Base-by-base conservation (phyloP, 2,113 vertebrate species). In the Heliornis fulica region DNA sequence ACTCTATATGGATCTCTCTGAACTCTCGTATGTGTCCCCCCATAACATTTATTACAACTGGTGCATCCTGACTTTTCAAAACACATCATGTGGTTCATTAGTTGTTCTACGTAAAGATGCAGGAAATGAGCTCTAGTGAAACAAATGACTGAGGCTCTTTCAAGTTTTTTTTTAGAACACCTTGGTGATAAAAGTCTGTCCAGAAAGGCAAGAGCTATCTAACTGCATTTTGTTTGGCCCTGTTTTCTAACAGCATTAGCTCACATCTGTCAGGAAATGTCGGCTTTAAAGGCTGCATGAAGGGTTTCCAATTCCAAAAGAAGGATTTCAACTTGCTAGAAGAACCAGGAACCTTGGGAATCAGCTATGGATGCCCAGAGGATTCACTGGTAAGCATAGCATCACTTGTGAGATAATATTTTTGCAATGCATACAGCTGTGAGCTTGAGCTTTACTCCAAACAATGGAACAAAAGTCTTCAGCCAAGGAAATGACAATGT, bases 251-350 rank as follows among this genome's bases (percentile, higher is more conserved):
- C 87, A 96, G 95, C 48, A 72, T 98, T 57, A 99, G 98, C 78
- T 97, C 98, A 46, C 98, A 99, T 89, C 97, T 99, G 83, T 97
- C 98, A 41, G 96, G 98, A 84, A 98, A 96, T 65, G 92, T 98
- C 1, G 98, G 98, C 50, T 98, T 99, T 95, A 99, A 97, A 95
- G 99, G 99, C 59, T 99, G 99, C 40, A 98, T 99, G 93, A 99
- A 99, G 95, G 99, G 99, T 43, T 99, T 99, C 97, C 99, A 99
- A 97, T 99, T 99, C 97, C 99, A 99, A 97, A 99, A 99, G 95
- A 99, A 99, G 95, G 99, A 99, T 95, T 99, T 99, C 96, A 99
- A 99, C 95, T 97, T 99, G 75, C 83, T 99, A 89, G 99, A 99
- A 96, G 99, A 99, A 94, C 98, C 98, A 29, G 99, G 99, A 85